Evolutionary conservation across 2,888 invertebrate species (phyloP), one percentile per base, ranked within the genome.

Genomic region (Sesia apiformis): DNA sequence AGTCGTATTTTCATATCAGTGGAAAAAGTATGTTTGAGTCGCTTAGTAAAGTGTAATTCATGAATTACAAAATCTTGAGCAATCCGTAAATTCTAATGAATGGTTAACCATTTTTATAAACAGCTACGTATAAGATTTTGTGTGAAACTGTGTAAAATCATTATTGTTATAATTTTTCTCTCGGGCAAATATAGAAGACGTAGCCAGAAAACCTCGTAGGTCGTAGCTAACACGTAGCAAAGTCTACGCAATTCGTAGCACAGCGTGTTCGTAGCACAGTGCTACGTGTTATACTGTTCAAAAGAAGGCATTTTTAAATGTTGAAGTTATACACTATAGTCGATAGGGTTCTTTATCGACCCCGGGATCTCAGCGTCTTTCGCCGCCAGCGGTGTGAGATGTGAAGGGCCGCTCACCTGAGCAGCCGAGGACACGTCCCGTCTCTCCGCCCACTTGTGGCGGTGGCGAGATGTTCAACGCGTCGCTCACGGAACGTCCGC

Each of bases 381-480:
- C 66, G 63, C 63, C 76, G 77, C 69, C 67, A 64, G 63, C 68
- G 74, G 63, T 65, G 71, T 68, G 77, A 78, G 84, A 83, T 81
- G 80, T 66, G 72, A 78, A 69, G 70, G 76, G 69, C 79, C 75
- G 81, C 86, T 86, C 84, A 87, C 87, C 86, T 86, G 85, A 82
- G 86, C 83, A 78, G 79, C 72, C 71, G 77, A 67, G 71, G 71
- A 72, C 73, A 77, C 75, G 81, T 76, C 70, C 66, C 70, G 76
- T 74, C 72, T 77, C 78, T 78, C 82, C 86, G 79, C 83, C 85
- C 87, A 88, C 86, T 86, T 84, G 88, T 87, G 77, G 87, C 86
- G 76, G 79, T 74, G 72, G 65, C 57, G 63, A 74, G 72, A 69
- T 70, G 68, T 63, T 67, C 69, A 64, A 69, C 69, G 70, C 71